These are phyloP conservation scores for Callorhinus ursinus DNA, from an alignment of 2,113 vertebrate species.

Conservation along the genomic window DNA sequence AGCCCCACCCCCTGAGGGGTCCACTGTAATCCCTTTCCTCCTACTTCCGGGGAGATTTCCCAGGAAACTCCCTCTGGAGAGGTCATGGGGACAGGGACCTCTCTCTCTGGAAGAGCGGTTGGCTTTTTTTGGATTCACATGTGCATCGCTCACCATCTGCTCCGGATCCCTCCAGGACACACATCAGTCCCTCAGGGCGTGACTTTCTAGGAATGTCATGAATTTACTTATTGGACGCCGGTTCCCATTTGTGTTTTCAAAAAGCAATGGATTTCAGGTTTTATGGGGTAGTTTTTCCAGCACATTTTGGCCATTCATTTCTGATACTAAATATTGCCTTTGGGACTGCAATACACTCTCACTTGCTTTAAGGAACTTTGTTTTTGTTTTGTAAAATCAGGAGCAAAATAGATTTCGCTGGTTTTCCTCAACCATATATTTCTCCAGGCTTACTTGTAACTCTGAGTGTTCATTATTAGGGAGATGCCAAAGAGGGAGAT, in stretches of 20 bases:
- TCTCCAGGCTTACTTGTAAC: neutral
- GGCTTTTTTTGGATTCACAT: neutral
- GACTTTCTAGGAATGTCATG: constrained; percentile 4
- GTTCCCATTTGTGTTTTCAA: neutral
- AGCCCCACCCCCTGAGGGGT: neutral
- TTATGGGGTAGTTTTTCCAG: neutral
- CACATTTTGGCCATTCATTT: neutral
- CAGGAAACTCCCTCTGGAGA: neutral
- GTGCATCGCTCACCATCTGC: neutral
- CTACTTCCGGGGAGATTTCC: neutral
- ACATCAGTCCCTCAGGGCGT: neutral
- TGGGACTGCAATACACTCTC: neutral
- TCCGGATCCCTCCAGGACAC: neutral
- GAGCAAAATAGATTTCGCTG: neutral
- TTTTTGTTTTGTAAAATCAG: neutral
- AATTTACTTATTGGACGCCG: neutral
- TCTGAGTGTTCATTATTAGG: neutral
- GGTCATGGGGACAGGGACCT: neutral
- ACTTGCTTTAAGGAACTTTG: neutral
- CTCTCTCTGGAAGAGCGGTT: neutral
- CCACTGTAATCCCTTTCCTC: neutral
- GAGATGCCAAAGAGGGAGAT: neutral
- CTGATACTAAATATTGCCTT: neutral
- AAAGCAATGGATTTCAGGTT: neutral
- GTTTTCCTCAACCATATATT: neutral